A percentile compares a stretch with the other conserved stretches of the same genome.
Evolutionary conservation across 30 jellyfish, hydroid and myxozoan species (phyloP).

Genomic region (Haliclystus octoradiatus): DNA sequence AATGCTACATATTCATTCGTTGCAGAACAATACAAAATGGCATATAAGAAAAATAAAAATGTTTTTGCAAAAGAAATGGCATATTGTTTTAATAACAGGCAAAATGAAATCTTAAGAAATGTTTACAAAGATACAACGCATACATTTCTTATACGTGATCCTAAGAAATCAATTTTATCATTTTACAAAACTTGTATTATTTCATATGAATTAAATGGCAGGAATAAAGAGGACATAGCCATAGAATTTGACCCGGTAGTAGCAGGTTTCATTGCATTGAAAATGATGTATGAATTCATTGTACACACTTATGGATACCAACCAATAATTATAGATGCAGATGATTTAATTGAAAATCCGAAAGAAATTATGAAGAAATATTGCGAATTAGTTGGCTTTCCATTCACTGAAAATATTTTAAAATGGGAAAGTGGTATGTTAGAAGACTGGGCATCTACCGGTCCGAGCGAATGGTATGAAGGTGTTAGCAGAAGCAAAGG

Average conservation of each 20-base stretch:
- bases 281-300: constrained; percentile 39
- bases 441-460: constrained; percentile 88
- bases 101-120: constrained; percentile 26
- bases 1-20: constrained; percentile 25
- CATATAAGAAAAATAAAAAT: constrained; percentile 54
- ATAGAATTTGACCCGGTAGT: constrained; percentile 65
- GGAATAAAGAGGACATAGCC: too few species aligned
- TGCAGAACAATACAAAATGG: constrained; percentile 27
- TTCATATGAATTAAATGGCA: constrained; percentile 60
- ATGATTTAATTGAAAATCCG: constrained; percentile 75
- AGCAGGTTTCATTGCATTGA: constrained; percentile 50
- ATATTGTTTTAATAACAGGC: constrained; percentile 37
- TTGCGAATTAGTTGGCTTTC: constrained; percentile 59
- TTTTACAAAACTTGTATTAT: constrained; percentile 70
- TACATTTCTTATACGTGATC: constrained; percentile 69
- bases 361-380: constrained; percentile 62
- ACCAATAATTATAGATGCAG: constrained; percentile 86
- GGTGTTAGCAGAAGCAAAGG: constrained; percentile 77
- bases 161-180: constrained; percentile 60
- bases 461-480: constrained; percentile 90
- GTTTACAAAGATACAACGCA: constrained; percentile 47
- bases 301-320: constrained; percentile 15
- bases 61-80: constrained; percentile 82
- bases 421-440: constrained; percentile 90
- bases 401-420: constrained; percentile 50